Evolutionary conservation across 2,888 invertebrate genomes (phyloP).

Genomic region (Argynnis bischoffii): DNA sequence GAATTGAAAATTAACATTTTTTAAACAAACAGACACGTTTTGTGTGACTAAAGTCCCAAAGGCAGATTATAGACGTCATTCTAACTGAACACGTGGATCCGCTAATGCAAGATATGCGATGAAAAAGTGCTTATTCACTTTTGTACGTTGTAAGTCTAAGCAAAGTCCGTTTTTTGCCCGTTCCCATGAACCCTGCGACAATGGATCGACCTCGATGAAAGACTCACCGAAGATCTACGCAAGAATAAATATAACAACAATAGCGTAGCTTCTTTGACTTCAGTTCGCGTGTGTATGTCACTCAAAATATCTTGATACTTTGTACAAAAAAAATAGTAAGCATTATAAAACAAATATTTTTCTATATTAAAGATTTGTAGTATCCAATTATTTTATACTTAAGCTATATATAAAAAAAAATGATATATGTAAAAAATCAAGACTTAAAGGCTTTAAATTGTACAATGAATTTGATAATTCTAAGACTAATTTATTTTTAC

Average conservation of each 20-base stretch:
- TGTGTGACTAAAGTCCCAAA: conserved; percentile 34
- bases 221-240: conserved; percentile 71
- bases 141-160: conserved; percentile 65
- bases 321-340: not conserved
- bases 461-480: too few relatives aligned
- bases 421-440: too few relatives aligned
- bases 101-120: conserved; percentile 52
- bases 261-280: conserved; percentile 80
- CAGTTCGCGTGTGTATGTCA: conserved; percentile 49
- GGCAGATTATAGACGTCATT: conserved; percentile 66
- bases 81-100: conserved; percentile 76
- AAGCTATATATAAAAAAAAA: too few relatives aligned
- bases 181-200: conserved; percentile 81
- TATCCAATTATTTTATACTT: too few relatives aligned
- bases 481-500: not conserved
- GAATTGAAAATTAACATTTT: conserved; percentile 1
- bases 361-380: too few relatives aligned
- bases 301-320: conserved; percentile 55
- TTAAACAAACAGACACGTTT: conserved; percentile 12
- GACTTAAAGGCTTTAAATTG: too few relatives aligned
- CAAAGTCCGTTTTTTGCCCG: conserved; percentile 74
- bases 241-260: conserved; percentile 82
- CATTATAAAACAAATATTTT: not conserved
- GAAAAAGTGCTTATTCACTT: conserved; percentile 79
- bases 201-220: conserved; percentile 77